Percentiles rank a stretch among this genome's conserved stretches.
Evolutionary conservation across 2,888 invertebrate species (phyloP).

Genomic region (Lasioglossum lativentre): DNA sequence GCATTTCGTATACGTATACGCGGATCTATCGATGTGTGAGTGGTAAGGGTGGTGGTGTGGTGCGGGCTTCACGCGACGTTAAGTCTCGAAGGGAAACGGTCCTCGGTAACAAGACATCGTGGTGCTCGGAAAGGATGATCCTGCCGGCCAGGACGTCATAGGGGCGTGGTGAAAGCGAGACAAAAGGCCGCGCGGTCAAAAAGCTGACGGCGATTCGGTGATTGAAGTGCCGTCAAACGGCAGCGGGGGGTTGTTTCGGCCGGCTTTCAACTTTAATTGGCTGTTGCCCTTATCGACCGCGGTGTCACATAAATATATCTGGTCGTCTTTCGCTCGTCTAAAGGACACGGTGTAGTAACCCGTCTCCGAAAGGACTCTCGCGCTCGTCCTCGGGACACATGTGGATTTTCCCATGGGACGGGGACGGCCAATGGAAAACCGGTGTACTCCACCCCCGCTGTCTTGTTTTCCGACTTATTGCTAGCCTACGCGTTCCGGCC

Average conservation of each 20-base stretch:
- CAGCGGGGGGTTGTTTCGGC: constrained; percentile 71
- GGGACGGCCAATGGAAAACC: constrained; percentile 57
- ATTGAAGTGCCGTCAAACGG: constrained; percentile 60
- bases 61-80: constrained; percentile 21
- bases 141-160: constrained; percentile 33
- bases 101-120: constrained; percentile 4
- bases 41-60: no score
- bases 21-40: no score
- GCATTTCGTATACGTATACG: no score
- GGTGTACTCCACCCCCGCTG: constrained; percentile 32
- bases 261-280: constrained; percentile 76
- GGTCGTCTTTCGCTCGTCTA: constrained; percentile 42
- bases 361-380: constrained; percentile 39
- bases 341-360: constrained; percentile 16
- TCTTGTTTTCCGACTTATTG: constrained; percentile 9
- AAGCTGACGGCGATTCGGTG: constrained; percentile 52
- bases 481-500: not conserved
- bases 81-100: not conserved
- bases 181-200: constrained; percentile 49
- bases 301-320: constrained; percentile 78
- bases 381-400: constrained; percentile 1
- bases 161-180: constrained; percentile 55
- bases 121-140: constrained; percentile 10
- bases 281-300: constrained; percentile 70
- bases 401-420: constrained; percentile 15